A percentile compares a stretch with the other conserved stretches of the same genome.
Conservation (phyloP, 1,140 invertebrate genomes). For the Pectinophora gossypiella region DNA sequence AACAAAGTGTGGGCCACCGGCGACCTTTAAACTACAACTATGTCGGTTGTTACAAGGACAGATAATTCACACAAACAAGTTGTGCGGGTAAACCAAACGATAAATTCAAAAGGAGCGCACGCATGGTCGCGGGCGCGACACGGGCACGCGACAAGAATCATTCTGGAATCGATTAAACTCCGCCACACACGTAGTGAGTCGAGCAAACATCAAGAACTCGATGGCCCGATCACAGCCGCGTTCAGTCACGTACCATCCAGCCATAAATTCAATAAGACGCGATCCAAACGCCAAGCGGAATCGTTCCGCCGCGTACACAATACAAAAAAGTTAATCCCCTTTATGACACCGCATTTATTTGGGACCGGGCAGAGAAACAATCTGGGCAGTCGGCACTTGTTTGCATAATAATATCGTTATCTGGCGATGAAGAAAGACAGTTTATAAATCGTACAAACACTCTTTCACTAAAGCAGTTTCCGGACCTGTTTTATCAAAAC, state of each 20-base stretch:
- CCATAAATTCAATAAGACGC: constrained; percentile 62
- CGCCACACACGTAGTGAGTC: constrained; percentile 45
- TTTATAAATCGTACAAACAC: too few relatives aligned
- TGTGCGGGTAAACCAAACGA: too few relatives aligned
- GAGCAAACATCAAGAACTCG: constrained; percentile 48
- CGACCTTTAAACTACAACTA: too few relatives aligned
- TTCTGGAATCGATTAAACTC: constrained; percentile 57
- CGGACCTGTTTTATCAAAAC: too few relatives aligned
- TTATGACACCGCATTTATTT: background rate
- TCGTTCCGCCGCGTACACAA: constrained; percentile 33
- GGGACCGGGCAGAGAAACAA: too few relatives aligned
- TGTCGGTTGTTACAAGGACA: too few relatives aligned
- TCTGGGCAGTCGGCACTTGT: too few relatives aligned
- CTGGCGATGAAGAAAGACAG: too few relatives aligned
- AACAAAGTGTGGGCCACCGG: too few relatives aligned
- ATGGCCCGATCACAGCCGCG: constrained; percentile 35
- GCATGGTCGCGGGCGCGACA: constrained; percentile 21
- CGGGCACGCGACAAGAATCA: constrained; percentile 40
- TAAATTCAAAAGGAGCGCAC: constrained; percentile 28
- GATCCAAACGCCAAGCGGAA: constrained; percentile 45
- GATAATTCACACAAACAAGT: too few relatives aligned
- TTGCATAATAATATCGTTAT: too few relatives aligned
- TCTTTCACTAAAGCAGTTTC: too few relatives aligned
- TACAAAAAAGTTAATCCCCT: constrained; percentile 11
- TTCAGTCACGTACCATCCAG: constrained; percentile 43